A percentile compares a stretch with the other conserved stretches of the same genome.
Evolutionary conservation across 2,113 vertebrate genomes (phyloP).

Genomic region (Neomonachus schauinslandi): DNA sequence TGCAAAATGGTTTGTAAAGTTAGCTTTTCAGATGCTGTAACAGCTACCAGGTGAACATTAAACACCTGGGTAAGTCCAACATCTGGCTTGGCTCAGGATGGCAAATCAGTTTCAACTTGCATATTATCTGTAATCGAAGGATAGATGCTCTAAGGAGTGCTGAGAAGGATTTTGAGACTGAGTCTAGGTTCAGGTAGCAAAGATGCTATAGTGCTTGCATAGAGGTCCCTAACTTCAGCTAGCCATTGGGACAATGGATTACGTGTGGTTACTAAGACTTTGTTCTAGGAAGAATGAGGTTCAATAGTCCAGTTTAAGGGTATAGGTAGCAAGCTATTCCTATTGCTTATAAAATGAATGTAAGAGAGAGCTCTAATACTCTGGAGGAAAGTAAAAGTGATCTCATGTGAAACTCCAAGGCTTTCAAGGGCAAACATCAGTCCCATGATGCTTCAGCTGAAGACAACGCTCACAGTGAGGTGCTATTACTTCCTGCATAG

Average conservation of each 20-base stretch:
- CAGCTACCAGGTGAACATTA: background rate
- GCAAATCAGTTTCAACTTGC: background rate
- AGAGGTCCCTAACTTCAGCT: background rate
- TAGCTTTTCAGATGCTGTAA: background rate
- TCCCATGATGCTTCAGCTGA: background rate
- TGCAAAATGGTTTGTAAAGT: background rate
- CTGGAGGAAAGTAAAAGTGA: background rate
- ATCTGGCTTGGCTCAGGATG: background rate
- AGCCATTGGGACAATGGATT: background rate
- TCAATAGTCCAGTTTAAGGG: background rate
- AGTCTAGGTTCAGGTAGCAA: background rate
- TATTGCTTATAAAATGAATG: background rate
- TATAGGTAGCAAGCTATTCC: background rate
- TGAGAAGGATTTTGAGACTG: background rate
- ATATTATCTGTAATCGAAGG: background rate
- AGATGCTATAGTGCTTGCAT: background rate
- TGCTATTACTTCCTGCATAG: background rate
- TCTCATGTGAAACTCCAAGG: background rate
- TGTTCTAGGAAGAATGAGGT: background rate
- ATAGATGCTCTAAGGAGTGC: background rate
- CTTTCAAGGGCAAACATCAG: background rate
- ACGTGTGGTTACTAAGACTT: background rate
- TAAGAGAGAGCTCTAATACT: background rate
- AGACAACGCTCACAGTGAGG: background rate
- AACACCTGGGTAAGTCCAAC: background rate